Conservation (phyloP, 2,113 vertebrate species). For the Odontophorus gujanensis region DNA sequence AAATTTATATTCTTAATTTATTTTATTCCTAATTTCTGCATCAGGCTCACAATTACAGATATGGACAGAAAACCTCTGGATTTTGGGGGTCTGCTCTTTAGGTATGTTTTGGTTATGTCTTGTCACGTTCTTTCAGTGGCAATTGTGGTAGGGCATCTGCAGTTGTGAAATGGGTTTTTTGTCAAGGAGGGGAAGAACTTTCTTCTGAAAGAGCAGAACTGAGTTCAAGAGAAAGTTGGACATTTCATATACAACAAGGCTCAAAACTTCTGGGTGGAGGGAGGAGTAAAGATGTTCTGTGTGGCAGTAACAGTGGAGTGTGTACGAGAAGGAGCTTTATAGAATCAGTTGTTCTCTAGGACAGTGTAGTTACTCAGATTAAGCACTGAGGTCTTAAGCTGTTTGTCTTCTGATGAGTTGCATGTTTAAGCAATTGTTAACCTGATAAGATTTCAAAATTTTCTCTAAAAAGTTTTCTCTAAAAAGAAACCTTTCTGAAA, state of each 20-base stretch:
- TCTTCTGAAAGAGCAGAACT: background rate
- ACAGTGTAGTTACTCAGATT: background rate
- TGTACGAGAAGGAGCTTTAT: background rate
- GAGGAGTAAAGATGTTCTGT: background rate
- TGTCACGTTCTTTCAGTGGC: conserved; percentile 60
- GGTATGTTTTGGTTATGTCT: conserved; percentile 62
- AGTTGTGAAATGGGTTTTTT: background rate
- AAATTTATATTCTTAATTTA: conserved; percentile 55
- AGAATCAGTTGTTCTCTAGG: background rate
- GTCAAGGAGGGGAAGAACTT: background rate
- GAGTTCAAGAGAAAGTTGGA: background rate
- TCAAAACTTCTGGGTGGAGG: rapidly evolving
- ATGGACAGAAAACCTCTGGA: conserved; percentile 67
- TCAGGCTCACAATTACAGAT: conserved; percentile 64
- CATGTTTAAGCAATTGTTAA: background rate
- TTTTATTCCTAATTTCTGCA: conserved; percentile 57
- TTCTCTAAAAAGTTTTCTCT: background rate
- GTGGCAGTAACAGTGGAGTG: background rate
- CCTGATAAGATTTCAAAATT: background rate
- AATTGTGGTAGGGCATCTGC: background rate
- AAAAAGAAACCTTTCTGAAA: background rate
- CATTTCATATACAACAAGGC: background rate
- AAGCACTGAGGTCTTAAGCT: background rate
- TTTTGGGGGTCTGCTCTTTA: conserved; percentile 63
- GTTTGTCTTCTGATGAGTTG: background rate